Conservation (phyloP, 1,140 invertebrate species). For the Bombus breviceps region DNA sequence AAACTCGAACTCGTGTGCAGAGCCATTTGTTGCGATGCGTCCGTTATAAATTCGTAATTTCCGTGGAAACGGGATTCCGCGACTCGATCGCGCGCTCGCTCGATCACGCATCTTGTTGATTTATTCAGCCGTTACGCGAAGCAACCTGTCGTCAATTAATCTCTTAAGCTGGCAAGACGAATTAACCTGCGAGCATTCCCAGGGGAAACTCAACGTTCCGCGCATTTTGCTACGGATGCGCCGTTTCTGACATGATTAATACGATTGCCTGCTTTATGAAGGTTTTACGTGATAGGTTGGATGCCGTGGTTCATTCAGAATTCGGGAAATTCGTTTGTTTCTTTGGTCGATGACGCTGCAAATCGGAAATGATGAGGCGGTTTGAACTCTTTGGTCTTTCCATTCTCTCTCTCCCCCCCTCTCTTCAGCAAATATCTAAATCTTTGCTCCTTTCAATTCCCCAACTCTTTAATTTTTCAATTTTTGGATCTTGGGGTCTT, state of each 20-base stretch:
- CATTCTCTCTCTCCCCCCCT: too few relatives aligned
- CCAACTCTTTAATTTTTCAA: background rate
- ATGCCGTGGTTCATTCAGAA: background rate
- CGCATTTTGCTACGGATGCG: background rate
- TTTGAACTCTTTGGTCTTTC: too few relatives aligned
- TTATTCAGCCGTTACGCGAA: constrained; percentile 31
- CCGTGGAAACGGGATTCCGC: constrained; percentile 9
- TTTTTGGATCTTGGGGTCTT: background rate
- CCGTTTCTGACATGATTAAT: constrained; percentile 5
- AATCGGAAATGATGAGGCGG: background rate
- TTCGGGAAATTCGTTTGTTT: background rate
- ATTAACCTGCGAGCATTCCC: constrained; percentile 22
- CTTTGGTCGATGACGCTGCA: background rate
- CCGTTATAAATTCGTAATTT: constrained; percentile 2
- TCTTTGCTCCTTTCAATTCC: too few relatives aligned
- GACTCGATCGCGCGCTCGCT: background rate
- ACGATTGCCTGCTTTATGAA: background rate
- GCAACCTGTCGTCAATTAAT: constrained; percentile 47
- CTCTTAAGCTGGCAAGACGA: constrained; percentile 41
- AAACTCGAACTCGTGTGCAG: background rate
- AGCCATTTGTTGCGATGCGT: background rate
- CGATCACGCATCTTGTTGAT: constrained; percentile 5
- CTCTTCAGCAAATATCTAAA: too few relatives aligned
- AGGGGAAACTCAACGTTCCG: background rate
- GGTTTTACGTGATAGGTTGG: background rate